Conservation (phyloP, 2,113 vertebrate genomes). For the Actenoides hombroni region DNA sequence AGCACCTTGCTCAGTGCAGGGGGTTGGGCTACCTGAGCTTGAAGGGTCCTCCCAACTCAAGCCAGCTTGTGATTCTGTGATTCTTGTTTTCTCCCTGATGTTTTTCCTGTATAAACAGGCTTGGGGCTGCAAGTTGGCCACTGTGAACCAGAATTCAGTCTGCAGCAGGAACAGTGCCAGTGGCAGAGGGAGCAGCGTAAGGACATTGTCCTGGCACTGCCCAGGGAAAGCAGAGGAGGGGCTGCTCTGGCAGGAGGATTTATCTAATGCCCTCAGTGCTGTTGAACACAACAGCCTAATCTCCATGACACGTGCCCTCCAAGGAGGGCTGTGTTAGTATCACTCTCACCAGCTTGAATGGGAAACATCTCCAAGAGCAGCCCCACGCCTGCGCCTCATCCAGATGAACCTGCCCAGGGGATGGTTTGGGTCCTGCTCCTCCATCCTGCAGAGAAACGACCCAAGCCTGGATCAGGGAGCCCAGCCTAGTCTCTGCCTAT, state of each 20-base stretch:
- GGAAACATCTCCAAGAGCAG: not conserved
- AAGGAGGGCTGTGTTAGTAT: not conserved
- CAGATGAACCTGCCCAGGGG: not conserved
- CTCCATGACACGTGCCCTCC: not conserved
- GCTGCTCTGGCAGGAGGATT: not conserved
- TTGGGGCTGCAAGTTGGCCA: not conserved
- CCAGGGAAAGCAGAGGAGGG: not conserved
- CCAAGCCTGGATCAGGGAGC: not conserved
- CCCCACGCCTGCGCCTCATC: not conserved
- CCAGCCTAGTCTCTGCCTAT: accelerated
- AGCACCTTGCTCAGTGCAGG: not conserved
- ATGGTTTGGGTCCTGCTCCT: not conserved
- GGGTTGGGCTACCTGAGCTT: not conserved
- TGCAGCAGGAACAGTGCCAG: not conserved
- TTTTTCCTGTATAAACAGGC: too few relatives aligned
- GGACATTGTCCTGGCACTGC: not conserved
- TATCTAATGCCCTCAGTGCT: not conserved
- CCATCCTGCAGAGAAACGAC: not conserved
- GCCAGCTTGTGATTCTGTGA: not conserved
- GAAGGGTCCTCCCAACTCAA: not conserved
- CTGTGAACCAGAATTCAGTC: accelerated
- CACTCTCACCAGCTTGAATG: not conserved
- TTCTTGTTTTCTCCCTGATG: too few relatives aligned
- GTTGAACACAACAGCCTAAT: not conserved
- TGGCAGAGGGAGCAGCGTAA: not conserved